Percentiles rank a stretch among this genome's conserved stretches.
phyloP scores from a whole-genome alignment of 2,888 invertebrate genomes.

The Dysmachus trigonus region DNA sequence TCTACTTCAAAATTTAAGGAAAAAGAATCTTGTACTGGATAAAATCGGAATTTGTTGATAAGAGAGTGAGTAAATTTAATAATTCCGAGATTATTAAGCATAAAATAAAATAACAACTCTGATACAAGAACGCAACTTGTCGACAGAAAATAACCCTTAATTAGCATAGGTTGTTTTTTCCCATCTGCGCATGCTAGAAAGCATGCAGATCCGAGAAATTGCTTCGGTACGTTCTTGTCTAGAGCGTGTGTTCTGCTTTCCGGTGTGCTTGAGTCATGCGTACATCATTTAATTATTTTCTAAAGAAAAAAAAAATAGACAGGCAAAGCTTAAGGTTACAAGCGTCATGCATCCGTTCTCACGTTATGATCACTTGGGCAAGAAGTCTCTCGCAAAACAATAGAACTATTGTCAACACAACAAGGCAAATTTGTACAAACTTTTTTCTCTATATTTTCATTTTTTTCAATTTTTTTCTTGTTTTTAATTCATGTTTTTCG shows the following conservation, averaged over 20 bases:
- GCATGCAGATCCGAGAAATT: not conserved
- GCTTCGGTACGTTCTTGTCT: not conserved
- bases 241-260: not conserved
- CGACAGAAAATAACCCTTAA: not conserved
- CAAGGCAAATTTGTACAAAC: not conserved
- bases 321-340: not conserved
- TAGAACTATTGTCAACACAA: conserved; percentile 34
- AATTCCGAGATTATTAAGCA: not conserved
- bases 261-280: conserved; percentile 6
- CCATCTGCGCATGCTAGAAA: not conserved
- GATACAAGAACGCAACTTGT: not conserved
- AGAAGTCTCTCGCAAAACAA: conserved; percentile 30
- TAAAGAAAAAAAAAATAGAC: conserved; percentile 10
- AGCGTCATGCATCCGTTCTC: conserved; percentile 42
- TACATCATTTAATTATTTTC: conserved; percentile 28
- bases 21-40: not conserved
- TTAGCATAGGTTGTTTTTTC: not conserved
- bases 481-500: not conserved
- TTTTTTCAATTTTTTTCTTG: not conserved
- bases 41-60: not conserved
- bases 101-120: not conserved
- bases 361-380: conserved; percentile 32
- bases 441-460: not conserved
- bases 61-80: not conserved
- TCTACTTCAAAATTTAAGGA: not conserved